Evolutionary conservation across 2,888 invertebrate genomes (phyloP), one percentile per base, ranked within the genome.

Genomic region (Danaus chrysippus): DNA sequence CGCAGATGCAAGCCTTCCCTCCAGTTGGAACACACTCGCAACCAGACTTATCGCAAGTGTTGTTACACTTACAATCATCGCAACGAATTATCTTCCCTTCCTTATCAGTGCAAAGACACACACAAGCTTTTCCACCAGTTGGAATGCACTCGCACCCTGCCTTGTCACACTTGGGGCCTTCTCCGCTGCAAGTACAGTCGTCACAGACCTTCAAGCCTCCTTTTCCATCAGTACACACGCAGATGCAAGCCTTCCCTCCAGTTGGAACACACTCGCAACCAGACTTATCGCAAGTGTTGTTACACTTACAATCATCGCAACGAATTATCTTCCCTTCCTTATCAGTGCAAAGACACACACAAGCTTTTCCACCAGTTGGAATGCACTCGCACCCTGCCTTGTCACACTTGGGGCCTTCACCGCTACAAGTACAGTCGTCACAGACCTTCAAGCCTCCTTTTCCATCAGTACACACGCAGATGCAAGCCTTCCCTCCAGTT

Each of bases 381-480:
- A 69, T 58, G 43, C 67, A 72, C 15, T 67, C 41, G 43, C 71
- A 69, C 2, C 44, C 60, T 11, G 63, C 54, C 3, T 54, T 44
- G 15, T 55, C 13, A 23, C 54, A 55, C 43, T 74, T 70, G 3
- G 15, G 15, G 3, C 57, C 58, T 42, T 58, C 54, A 11, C 62
- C 42, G 6, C 13, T 54, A 42, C 77, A 78, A n/a, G 67, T 70
- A 64, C 60, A 67, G 42, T 65, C 57, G 10, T 69, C 64, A 54
- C 71, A 71, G 12, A 54, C 34, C 49, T 62, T 61, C 11, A 66
- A 61, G 8, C 61, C 58, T 13, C 67, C 68, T 53, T 52, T 62
- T 15, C 63, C 63, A 54, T 70, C 68, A 11, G 34, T 34, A n/a
- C 69, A 63, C 0, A 70, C 63, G 13, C 72, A 72, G 46, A 71